phyloP scores from a whole-genome alignment of 2,888 invertebrate species.

The Creontiades dilutus region DNA sequence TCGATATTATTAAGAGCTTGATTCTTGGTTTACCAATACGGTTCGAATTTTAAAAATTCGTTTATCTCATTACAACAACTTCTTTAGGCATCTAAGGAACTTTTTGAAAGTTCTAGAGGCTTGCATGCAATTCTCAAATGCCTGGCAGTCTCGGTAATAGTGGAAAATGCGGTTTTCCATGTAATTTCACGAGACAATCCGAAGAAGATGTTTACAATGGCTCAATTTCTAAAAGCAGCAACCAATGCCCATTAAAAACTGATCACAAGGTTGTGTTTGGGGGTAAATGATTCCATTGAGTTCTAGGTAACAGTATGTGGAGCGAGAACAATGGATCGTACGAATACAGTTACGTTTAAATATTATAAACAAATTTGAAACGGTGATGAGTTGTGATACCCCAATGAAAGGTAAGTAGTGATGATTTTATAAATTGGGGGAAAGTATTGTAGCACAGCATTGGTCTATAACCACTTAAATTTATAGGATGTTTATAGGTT shows the following conservation, averaged over 20 bases:
- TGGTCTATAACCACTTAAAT: slow-evolving; percentile 51
- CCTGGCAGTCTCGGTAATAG: neutral
- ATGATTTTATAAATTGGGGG: neutral
- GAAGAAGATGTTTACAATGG: neutral
- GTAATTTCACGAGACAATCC: too few species aligned
- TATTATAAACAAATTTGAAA: neutral
- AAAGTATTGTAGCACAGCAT: slow-evolving; percentile 27
- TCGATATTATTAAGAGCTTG: too few species aligned
- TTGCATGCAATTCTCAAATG: neutral
- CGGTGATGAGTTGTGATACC: neutral
- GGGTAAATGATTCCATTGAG: neutral
- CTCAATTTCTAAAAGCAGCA: neutral
- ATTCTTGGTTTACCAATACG: neutral
- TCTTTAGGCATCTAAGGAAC: neutral
- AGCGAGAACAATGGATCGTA: neutral
- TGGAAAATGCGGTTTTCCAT: too few species aligned
- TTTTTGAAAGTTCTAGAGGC: neutral
- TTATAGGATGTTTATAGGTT: slow-evolving; percentile 45
- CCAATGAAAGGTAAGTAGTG: neutral
- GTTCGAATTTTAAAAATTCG: slow-evolving; percentile 20
- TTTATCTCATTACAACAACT: neutral
- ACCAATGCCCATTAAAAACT: neutral
- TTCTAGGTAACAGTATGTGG: neutral
- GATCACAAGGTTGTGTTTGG: neutral
- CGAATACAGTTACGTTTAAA: too few species aligned